Evolutionary conservation across 2,113 vertebrate genomes (phyloP), one percentile per base, ranked within the genome.

Genomic region (Dolichotis patagonum): DNA sequence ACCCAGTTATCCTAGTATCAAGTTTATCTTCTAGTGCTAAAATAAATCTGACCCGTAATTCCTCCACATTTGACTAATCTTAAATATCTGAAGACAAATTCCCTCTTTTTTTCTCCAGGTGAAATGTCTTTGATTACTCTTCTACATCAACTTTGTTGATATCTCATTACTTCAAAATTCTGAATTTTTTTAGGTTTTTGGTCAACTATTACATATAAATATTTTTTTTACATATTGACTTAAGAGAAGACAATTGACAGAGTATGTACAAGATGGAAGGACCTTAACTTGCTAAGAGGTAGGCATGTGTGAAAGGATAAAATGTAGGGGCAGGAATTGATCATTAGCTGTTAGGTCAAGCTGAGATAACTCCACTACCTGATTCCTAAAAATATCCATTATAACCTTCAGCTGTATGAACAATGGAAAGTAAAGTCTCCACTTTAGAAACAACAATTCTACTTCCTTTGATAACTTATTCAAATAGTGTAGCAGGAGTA

Each of bases 21-120:
- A 26, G 26, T 69, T 67, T n/a, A 67, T 81, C n/a, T 22, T 89
- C 35, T 1, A 5, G 35, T 38, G 11, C 30, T 62, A 22, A 89
- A 16, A 32, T 41, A 7, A 26, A 32, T 67, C 41, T 81, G 84
- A 77, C 75, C 56, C 89, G 13, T 52, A 75, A 58, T 49, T 91
- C 10, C 10, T 85, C 24, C 84, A 87, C 20, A 5, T 30, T 26
- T 46, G 49, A 69, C 54, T 90, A 30, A 93, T 84, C 6, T 96
- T 60, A 85, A 85, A 89, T 83, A 91, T 95, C 28, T 91, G 84
- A 95, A 78, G 19, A 73, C 38, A 91, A 84, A 90, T 90, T 69
- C 67, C 30, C 54, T 35, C 77, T 28, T 85, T 62, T 43, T 38
- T 65, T 95, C 67, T 91, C 12, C 7, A 83, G 14, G 52, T 6